Evolutionary conservation across 2,113 vertebrate genomes (phyloP).

Genomic region (Channa maculata): DNA sequence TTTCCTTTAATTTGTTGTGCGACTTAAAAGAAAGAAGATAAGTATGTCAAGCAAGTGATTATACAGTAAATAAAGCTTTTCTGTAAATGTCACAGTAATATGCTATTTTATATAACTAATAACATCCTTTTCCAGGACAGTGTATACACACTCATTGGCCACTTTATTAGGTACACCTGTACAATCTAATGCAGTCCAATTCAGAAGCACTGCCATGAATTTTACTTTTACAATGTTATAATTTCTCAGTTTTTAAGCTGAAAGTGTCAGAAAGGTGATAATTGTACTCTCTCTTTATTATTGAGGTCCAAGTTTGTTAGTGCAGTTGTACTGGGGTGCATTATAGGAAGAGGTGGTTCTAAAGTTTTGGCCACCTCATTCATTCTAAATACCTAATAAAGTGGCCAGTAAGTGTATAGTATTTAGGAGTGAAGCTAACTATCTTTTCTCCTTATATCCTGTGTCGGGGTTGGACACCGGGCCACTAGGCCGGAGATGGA

Average conservation of each 20-base stretch:
- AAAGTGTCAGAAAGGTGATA: too few species aligned
- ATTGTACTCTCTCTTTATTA: too few species aligned
- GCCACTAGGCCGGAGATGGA: conserved; percentile 85
- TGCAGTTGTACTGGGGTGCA: too few species aligned
- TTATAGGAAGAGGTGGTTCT: too few species aligned
- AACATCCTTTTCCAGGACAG: conserved; percentile 33
- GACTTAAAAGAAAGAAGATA: background rate
- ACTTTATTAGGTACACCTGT: too few species aligned
- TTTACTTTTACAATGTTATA: too few species aligned
- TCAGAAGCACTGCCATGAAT: too few species aligned
- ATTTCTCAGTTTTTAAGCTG: too few species aligned
- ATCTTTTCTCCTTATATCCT: conserved; percentile 82
- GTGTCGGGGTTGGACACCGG: conserved; percentile 81
- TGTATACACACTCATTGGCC: background rate
- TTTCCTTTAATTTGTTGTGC: conserved; percentile 20
- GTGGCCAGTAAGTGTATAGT: conserved; percentile 16
- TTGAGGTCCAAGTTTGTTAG: too few species aligned
- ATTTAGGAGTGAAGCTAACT: conserved; percentile 75
- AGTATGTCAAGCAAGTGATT: background rate
- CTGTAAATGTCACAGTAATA: background rate
- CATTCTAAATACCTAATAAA: background rate
- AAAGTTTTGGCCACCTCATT: too few species aligned
- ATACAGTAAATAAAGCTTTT: conserved; percentile 6
- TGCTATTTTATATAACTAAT: background rate
- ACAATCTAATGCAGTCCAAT: too few species aligned